These are phyloP conservation scores for Meteorus sp. DNA, from an alignment of 1,140 invertebrate genomes.

Conservation along the genomic window DNA sequence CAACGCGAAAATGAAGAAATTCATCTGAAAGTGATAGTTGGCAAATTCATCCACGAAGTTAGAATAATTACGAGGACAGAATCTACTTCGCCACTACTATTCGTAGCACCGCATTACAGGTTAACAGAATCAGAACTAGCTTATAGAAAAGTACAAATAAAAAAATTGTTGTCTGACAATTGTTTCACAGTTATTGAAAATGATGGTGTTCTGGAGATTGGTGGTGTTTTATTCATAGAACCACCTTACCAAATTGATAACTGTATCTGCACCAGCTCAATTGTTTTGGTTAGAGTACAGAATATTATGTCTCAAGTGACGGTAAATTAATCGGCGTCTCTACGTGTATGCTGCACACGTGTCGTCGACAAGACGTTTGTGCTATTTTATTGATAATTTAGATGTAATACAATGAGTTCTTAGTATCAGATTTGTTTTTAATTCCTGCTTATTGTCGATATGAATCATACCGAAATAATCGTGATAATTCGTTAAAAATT, in stretches of 20 bases:
- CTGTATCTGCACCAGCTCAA: slow-evolving; percentile 46
- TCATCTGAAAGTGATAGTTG: slow-evolving; percentile 41
- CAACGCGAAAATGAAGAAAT: slow-evolving; percentile 30
- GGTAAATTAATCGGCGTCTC: too few species aligned
- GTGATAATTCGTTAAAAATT: too few species aligned
- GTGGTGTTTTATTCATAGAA: slow-evolving; percentile 44
- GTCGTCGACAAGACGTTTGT: too few species aligned
- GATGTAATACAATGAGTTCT: too few species aligned
- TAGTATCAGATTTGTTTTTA: too few species aligned
- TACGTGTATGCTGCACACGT: too few species aligned
- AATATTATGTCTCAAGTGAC: slow-evolving; percentile 34
- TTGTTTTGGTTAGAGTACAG: slow-evolving; percentile 49
- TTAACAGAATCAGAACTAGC: slow-evolving; percentile 24
- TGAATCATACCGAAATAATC: too few species aligned
- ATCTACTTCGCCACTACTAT: slow-evolving; percentile 42
- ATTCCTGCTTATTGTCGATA: too few species aligned
- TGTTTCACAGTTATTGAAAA: slow-evolving; percentile 45
- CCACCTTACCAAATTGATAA: slow-evolving; percentile 48
- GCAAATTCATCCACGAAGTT: slow-evolving; percentile 42
- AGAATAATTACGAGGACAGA: slow-evolving; percentile 34
- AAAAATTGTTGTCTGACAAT: slow-evolving; percentile 43
- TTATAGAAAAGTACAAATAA: slow-evolving; percentile 41
- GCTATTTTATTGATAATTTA: too few species aligned
- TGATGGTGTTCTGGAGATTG: slow-evolving; percentile 40
- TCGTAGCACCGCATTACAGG: slow-evolving; percentile 29